Percentiles rank a stretch among this genome's conserved stretches.
phyloP scores from a whole-genome alignment of 2,888 invertebrate genomes.

The Aleiodes testaceus region DNA sequence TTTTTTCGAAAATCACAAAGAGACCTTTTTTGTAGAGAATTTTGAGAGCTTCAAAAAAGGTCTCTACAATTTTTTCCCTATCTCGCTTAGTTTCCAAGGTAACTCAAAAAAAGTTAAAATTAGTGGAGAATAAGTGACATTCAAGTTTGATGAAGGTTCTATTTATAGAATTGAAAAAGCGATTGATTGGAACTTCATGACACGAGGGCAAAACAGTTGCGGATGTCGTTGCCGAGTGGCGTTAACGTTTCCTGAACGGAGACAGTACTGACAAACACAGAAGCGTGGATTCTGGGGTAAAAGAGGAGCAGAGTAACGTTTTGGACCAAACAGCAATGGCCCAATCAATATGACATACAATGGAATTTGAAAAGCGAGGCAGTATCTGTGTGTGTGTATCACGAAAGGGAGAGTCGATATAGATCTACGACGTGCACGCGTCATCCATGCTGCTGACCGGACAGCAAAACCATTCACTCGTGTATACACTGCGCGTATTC shows the following conservation, averaged over 20 bases:
- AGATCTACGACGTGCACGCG: conserved; percentile 67
- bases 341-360: conserved; percentile 47
- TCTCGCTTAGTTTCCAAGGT: too few species aligned
- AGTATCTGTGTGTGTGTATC: neutral
- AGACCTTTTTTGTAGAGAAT: too few species aligned
- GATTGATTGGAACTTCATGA: conserved; percentile 56
- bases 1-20: too few species aligned
- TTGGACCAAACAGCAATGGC: conserved; percentile 34
- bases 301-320: conserved; percentile 16
- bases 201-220: conserved; percentile 43
- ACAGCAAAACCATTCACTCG: conserved; percentile 45
- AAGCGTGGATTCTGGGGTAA: neutral
- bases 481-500: conserved; percentile 38
- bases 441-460: conserved; percentile 47
- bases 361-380: conserved; percentile 33
- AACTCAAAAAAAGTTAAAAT: neutral
- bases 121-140: neutral
- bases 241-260: conserved; percentile 68
- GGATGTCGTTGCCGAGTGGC: conserved; percentile 60
- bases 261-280: conserved; percentile 54
- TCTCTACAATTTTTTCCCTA: too few species aligned
- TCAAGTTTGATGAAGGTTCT: conserved; percentile 53
- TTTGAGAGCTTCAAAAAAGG: too few species aligned
- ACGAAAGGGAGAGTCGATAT: conserved; percentile 58
- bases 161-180: conserved; percentile 51